These are phyloP conservation scores for Nysson spinosus DNA, from an alignment of 2,888 invertebrate species.

Conservation along the genomic window DNA sequence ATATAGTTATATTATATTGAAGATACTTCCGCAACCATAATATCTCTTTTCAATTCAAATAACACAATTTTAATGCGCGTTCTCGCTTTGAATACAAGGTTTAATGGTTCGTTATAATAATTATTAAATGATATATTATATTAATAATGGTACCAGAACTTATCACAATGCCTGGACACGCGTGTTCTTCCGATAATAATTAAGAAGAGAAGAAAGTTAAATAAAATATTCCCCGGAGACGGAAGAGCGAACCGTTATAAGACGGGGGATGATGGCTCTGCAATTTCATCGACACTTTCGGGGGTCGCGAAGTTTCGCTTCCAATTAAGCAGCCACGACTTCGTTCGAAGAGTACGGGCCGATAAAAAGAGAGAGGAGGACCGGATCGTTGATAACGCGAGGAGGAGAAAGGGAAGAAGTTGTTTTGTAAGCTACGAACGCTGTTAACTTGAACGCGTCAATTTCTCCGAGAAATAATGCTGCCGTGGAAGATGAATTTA, in stretches of 20 bases:
- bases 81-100: too few species aligned
- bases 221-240: too few species aligned
- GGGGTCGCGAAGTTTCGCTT: conserved; percentile 37
- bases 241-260: conserved; percentile 20
- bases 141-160: too few species aligned
- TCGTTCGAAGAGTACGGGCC: conserved; percentile 1
- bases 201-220: too few species aligned
- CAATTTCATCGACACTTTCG: conserved; percentile 41
- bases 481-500: conserved; percentile 40
- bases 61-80: too few species aligned
- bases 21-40: too few species aligned
- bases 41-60: too few species aligned
- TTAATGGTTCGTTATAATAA: too few species aligned
- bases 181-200: too few species aligned
- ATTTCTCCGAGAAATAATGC: conserved; percentile 40
- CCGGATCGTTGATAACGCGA: not conserved
- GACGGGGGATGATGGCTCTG: conserved; percentile 10
- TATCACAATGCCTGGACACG: too few species aligned
- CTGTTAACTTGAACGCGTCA: conserved; percentile 39
- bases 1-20: too few species aligned
- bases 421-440: conserved; percentile 38
- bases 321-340: conserved; percentile 40
- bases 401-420: conserved; percentile 11
- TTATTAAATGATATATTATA: too few species aligned
- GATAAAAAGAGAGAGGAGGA: conserved; percentile 4